Conservation (phyloP, 2,888 invertebrate species). For the Coleophora flavipennella region DNA sequence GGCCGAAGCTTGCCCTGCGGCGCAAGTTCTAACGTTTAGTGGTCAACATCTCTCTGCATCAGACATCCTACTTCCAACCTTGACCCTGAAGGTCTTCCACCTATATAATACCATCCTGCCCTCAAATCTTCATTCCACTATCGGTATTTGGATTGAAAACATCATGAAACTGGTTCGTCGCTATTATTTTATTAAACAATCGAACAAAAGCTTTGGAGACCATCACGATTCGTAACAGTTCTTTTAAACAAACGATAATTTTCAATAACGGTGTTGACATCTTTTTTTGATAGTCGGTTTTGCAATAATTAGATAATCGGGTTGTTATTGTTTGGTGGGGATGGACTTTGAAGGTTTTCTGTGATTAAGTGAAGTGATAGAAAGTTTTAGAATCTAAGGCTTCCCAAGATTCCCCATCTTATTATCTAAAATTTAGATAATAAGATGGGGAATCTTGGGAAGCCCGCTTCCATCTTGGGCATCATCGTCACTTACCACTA, state of each 20-base stretch:
- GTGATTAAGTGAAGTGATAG: not conserved
- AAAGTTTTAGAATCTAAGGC: no score
- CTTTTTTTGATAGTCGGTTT: no score
- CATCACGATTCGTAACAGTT: not conserved
- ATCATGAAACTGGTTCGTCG: slow-evolving; percentile 64
- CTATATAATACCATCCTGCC: slow-evolving; percentile 46
- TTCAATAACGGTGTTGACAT: no score
- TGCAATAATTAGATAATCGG: no score
- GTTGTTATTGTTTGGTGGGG: no score
- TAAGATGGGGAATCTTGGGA: no score
- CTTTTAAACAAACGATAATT: no score
- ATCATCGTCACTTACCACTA: no score
- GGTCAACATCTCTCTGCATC: not conserved
- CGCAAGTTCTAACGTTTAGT: slow-evolving; percentile 2
- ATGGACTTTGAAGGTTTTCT: not conserved
- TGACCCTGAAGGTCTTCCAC: slow-evolving; percentile 39
- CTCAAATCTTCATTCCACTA: slow-evolving; percentile 41
- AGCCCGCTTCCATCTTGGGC: no score
- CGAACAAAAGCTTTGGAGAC: not conserved
- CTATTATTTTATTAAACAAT: not conserved
- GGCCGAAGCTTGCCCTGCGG: no score
- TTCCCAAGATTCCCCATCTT: no score
- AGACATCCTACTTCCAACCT: slow-evolving; percentile 36
- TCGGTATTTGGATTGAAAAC: slow-evolving; percentile 35
- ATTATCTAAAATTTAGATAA: no score